Evolutionary conservation across 2,113 vertebrate genomes (phyloP).

Genomic region (Chaetops frenatus): DNA sequence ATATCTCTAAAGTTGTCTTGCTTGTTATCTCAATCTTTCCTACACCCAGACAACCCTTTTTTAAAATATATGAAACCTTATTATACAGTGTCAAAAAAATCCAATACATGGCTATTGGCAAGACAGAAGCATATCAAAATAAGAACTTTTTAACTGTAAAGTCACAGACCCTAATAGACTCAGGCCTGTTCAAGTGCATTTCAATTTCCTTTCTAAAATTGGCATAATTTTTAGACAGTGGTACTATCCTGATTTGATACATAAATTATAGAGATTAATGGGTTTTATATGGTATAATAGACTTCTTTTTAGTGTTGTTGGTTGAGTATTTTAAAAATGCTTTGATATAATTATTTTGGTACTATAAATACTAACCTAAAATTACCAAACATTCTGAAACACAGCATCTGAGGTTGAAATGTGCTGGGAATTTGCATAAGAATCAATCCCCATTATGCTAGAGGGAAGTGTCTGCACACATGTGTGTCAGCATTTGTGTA

Average conservation of each 20-base stretch:
- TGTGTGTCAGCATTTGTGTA: fast-evolving
- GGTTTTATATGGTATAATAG: neutral
- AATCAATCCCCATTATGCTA: neutral
- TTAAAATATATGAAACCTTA: neutral
- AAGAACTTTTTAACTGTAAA: neutral
- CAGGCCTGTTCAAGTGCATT: neutral
- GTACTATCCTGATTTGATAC: neutral
- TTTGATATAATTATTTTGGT: neutral
- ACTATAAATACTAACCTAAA: neutral
- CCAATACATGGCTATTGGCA: neutral
- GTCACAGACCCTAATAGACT: neutral
- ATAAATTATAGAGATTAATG: neutral
- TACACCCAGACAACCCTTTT: neutral
- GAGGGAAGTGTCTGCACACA: neutral
- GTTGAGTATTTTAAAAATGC: neutral
- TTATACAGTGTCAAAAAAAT: neutral
- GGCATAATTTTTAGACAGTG: neutral
- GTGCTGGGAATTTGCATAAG: neutral
- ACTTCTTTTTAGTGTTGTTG: neutral
- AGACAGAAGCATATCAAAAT: neutral
- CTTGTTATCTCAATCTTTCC: neutral
- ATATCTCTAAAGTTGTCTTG: neutral
- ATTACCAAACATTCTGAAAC: neutral
- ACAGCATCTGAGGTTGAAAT: neutral
- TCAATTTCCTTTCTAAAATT: neutral